Percentiles rank a stretch among this genome's conserved stretches.
phyloP scores from a whole-genome alignment of 2,113 vertebrate species.

The Phycodurus eques region DNA sequence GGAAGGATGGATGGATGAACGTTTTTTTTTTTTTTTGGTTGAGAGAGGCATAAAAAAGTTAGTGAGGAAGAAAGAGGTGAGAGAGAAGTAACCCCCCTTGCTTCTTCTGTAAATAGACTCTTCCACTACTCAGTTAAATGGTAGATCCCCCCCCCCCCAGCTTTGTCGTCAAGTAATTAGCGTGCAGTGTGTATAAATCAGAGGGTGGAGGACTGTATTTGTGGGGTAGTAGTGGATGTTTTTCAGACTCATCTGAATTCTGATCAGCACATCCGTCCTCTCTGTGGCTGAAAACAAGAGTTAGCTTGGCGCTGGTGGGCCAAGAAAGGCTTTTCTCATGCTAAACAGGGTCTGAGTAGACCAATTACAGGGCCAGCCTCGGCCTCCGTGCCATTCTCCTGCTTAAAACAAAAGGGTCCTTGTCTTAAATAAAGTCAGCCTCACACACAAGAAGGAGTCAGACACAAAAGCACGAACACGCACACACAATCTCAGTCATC shows the following conservation, averaged over 20 bases:
- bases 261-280: slow-evolving; percentile 83
- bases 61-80: slow-evolving; percentile 30
- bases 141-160: slow-evolving; percentile 34
- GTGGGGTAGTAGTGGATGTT: slow-evolving; percentile 61
- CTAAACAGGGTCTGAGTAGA: slow-evolving; percentile 95
- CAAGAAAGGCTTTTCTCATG: slow-evolving; percentile 91
- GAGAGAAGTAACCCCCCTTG: slow-evolving; percentile 18
- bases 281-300: slow-evolving; percentile 82
- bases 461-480: slow-evolving; percentile 54
- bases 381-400: slow-evolving; percentile 76
- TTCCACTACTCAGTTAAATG: slow-evolving; percentile 30
- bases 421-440: slow-evolving; percentile 92
- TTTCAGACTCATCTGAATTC: slow-evolving; percentile 93
- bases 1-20: slow-evolving; percentile 21
- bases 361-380: slow-evolving; percentile 92
- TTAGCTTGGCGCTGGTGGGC: slow-evolving; percentile 85
- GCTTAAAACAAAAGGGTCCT: slow-evolving; percentile 90
- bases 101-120: slow-evolving; percentile 38
- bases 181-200: slow-evolving; percentile 80
- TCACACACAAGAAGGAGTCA: slow-evolving; percentile 57
- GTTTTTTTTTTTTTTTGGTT: slow-evolving; percentile 18
- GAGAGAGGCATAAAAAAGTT: slow-evolving; percentile 44
- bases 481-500: slow-evolving; percentile 49
- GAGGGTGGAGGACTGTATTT: slow-evolving; percentile 60
- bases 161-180: slow-evolving; percentile 63